These are phyloP conservation scores for Ommatoiulus sabulosus DNA, from an alignment of 2,888 invertebrate genomes.

Conservation along the genomic window DNA sequence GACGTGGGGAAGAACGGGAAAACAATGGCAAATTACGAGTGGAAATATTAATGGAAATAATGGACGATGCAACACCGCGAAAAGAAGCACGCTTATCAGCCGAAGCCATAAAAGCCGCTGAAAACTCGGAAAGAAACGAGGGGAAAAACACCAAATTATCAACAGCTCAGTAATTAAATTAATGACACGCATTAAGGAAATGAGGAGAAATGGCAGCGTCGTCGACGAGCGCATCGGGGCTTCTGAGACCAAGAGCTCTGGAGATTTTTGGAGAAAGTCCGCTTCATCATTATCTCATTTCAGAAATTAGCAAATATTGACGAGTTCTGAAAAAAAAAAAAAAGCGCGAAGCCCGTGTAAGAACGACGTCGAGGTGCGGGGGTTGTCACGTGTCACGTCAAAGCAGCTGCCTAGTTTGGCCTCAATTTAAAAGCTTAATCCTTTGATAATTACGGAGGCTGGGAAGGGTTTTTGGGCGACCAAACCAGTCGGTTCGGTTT, in stretches of 20 bases:
- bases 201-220: neutral
- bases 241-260: neutral
- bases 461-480: neutral
- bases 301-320: neutral
- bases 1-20: neutral
- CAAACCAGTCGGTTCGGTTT: neutral
- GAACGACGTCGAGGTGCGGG: neutral
- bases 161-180: conserved; percentile 12
- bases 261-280: neutral
- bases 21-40: conserved; percentile 16
- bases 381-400: neutral
- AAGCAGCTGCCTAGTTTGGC: neutral
- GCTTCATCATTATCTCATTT: neutral
- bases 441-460: neutral
- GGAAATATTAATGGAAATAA: neutral
- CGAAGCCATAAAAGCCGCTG: neutral
- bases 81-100: neutral
- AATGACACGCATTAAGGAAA: neutral
- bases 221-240: neutral
- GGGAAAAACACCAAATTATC: conserved; percentile 13
- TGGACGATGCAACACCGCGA: neutral
- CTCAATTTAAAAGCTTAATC: conserved; percentile 11
- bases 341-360: neutral
- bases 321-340: neutral
- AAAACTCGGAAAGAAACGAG: neutral